phyloP scores from a whole-genome alignment of 2,888 invertebrate genomes.

The Eupithecia vulgata region DNA sequence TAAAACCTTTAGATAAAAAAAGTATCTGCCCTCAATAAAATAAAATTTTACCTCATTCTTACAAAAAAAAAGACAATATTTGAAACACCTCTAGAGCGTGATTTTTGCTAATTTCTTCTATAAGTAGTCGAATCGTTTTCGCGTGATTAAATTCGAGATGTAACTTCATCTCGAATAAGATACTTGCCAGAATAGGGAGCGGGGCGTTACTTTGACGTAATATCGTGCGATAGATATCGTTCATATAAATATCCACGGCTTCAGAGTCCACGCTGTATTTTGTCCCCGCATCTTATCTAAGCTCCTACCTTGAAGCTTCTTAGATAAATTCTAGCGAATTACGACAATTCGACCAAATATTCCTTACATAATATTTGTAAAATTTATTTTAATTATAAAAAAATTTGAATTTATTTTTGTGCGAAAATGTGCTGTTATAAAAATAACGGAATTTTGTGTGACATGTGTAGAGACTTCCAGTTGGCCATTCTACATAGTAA shows the following conservation, averaged over 20 bases:
- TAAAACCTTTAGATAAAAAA: neutral
- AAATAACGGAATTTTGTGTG: slow-evolving; percentile 74
- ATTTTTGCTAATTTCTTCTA: neutral
- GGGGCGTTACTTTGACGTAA: slow-evolving; percentile 83
- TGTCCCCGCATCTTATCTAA: slow-evolving; percentile 77
- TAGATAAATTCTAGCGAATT: slow-evolving; percentile 63
- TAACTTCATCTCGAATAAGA: slow-evolving; percentile 59
- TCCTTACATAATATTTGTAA: slow-evolving; percentile 29
- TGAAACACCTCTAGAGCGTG: too few relatives aligned
- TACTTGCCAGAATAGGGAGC: slow-evolving; percentile 46
- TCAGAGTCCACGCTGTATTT: slow-evolving; percentile 72
- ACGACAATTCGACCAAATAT: slow-evolving; percentile 58
- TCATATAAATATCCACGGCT: slow-evolving; percentile 80
- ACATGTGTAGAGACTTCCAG: slow-evolving; percentile 78
- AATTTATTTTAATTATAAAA: too few relatives aligned
- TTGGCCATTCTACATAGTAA: slow-evolving; percentile 75
- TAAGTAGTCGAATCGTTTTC: neutral
- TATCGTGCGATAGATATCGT: slow-evolving; percentile 76
- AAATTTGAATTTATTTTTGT: slow-evolving; percentile 38
- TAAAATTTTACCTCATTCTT: neutral
- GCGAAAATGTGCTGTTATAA: slow-evolving; percentile 79
- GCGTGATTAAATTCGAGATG: slow-evolving; percentile 46
- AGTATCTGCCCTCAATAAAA: neutral
- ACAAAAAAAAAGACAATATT: neutral
- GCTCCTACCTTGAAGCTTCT: slow-evolving; percentile 80